Evolutionary conservation across 2,797 vertebrate species (phyloP).

Genomic region (Smutsia temminckii): DNA sequence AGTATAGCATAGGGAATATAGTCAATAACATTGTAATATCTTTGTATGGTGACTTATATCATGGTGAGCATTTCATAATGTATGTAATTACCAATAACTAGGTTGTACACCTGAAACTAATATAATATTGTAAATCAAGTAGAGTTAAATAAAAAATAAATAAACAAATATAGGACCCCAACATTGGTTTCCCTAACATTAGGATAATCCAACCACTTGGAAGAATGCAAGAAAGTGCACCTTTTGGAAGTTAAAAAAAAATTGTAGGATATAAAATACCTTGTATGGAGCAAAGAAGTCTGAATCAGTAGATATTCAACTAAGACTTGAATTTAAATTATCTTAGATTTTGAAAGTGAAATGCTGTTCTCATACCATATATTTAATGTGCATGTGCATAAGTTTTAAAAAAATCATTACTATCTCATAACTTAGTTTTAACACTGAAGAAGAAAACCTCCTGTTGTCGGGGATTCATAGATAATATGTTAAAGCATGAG

Average conservation of each 20-base stretch:
- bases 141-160: too few species aligned
- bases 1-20: too few species aligned
- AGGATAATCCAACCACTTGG: neutral
- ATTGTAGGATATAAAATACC: neutral
- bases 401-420: neutral
- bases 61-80: too few species aligned
- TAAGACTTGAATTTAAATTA: constrained; percentile 32
- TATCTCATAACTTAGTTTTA: neutral
- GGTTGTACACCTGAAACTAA: too few species aligned
- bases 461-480: neutral
- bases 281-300: neutral
- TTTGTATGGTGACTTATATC: too few species aligned
- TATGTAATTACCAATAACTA: too few species aligned
- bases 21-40: too few species aligned
- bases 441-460: neutral
- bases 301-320: neutral
- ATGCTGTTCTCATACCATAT: neutral
- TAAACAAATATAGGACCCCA: neutral
- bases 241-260: neutral
- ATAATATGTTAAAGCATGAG: neutral
- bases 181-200: neutral
- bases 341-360: constrained; percentile 13
- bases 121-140: too few species aligned
- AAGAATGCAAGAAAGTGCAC: neutral
- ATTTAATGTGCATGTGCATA: neutral